Evolutionary conservation across 1,140 invertebrate genomes (phyloP).

Genomic region (Dinoponera quadriceps): DNA sequence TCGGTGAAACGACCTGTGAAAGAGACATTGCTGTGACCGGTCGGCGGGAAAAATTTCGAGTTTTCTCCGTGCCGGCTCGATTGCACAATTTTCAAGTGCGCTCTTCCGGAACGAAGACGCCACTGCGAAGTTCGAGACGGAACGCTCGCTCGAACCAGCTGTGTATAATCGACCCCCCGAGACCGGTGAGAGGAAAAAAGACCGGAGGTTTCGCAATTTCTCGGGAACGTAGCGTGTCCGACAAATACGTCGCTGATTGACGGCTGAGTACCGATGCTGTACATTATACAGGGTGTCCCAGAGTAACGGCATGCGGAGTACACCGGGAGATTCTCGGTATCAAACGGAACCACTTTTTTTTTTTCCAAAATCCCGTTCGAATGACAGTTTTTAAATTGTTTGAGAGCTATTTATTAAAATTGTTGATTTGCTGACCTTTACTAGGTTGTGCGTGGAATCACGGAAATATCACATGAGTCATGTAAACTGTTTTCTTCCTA

Average conservation of each 20-base stretch:
- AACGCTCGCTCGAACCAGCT: conserved; percentile 11
- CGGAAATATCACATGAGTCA: too few species aligned
- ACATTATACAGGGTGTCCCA: too few species aligned
- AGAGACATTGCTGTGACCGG: conserved; percentile 45
- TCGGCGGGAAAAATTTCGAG: conserved; percentile 74
- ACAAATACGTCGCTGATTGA: background rate
- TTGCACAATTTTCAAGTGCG: conserved; percentile 73
- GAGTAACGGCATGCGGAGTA: too few species aligned
- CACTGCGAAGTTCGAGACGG: background rate
- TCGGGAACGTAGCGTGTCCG: background rate
- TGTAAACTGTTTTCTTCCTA: too few species aligned
- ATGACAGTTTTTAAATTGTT: too few species aligned
- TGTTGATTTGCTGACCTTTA: too few species aligned
- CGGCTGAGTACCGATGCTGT: too few species aligned
- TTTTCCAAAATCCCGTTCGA: too few species aligned
- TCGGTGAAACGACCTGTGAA: conserved; percentile 44
- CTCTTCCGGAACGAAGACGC: conserved; percentile 75
- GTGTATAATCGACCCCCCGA: conserved; percentile 16
- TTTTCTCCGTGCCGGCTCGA: conserved; percentile 76
- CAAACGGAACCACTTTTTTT: too few species aligned
- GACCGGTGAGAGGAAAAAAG: conserved; percentile 18
- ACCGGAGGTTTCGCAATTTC: conserved; percentile 13
- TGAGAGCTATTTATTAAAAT: too few species aligned
- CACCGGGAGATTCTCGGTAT: too few species aligned
- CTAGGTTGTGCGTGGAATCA: too few species aligned